Evolutionary conservation across 1,140 invertebrate species (phyloP).

Genomic region (Listronotus bonariensis): DNA sequence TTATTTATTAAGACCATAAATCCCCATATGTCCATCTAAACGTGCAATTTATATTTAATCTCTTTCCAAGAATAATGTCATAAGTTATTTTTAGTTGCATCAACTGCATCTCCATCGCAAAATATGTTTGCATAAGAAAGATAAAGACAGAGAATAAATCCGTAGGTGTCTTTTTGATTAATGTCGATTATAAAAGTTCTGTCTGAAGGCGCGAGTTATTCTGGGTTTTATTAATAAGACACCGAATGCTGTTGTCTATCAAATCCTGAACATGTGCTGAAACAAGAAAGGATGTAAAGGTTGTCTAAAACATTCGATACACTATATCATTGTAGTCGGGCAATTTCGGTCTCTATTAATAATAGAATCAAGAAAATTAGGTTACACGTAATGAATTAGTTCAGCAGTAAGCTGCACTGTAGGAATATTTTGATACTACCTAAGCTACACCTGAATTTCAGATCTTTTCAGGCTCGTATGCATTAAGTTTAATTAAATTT

Average conservation of each 20-base stretch:
- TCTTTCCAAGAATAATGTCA: constrained; percentile 50
- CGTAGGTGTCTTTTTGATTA: constrained; percentile 47
- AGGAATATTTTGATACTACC: too few relatives aligned
- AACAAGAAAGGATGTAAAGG: constrained; percentile 21
- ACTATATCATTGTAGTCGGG: constrained; percentile 17
- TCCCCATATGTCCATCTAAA: constrained; percentile 32
- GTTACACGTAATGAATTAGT: too few relatives aligned
- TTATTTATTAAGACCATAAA: constrained; percentile 7
- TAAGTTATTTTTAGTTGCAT: constrained; percentile 43
- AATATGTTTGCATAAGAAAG: constrained; percentile 11
- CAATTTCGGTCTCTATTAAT: constrained; percentile 5
- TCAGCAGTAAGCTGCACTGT: too few relatives aligned
- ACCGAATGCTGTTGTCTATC: constrained; percentile 50
- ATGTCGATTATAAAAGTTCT: constrained; percentile 48
- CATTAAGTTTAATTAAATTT: too few relatives aligned
- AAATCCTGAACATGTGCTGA: constrained; percentile 30
- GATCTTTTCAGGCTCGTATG: too few relatives aligned
- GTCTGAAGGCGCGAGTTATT: constrained; percentile 45
- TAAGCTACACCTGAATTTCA: too few relatives aligned
- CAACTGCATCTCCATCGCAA: background rate
- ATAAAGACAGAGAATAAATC: constrained; percentile 28
- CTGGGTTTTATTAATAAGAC: constrained; percentile 51
- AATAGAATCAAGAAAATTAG: too few relatives aligned
- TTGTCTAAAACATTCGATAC: constrained; percentile 30
- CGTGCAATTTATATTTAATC: constrained; percentile 48